Evolutionary conservation across 2,797 vertebrate genomes (phyloP).

Genomic region (Gambelia wislizenii): DNA sequence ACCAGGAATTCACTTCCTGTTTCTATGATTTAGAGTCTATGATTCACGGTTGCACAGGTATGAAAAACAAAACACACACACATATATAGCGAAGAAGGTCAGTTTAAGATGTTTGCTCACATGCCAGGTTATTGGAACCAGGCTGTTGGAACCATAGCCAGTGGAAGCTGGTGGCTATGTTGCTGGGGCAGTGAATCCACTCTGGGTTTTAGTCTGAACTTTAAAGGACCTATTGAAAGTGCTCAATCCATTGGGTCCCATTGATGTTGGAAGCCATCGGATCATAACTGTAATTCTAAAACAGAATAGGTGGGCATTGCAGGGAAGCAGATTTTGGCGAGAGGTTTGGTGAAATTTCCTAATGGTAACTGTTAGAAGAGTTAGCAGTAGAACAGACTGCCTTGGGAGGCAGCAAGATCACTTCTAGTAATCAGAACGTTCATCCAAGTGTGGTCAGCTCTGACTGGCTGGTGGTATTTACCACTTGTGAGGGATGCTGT

Average conservation of each 20-base stretch:
- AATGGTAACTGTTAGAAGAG: neutral
- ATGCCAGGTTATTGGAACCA: neutral
- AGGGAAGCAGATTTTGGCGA: neutral
- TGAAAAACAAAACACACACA: neutral
- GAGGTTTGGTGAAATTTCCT: neutral
- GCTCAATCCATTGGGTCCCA: no score
- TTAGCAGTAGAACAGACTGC: neutral
- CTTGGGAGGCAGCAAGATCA: neutral
- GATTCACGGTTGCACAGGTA: neutral
- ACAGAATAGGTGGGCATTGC: neutral
- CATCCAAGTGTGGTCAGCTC: neutral
- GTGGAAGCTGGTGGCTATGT: no score
- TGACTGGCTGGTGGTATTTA: neutral
- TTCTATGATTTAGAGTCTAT: no score
- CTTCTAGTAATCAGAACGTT: no score
- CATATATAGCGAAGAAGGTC: no score
- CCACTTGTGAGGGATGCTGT: neutral
- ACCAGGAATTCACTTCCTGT: no score
- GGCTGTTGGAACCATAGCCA: no score
- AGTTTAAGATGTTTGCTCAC: neutral
- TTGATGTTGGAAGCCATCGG: no score
- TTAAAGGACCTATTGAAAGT: no score
- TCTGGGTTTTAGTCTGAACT: no score
- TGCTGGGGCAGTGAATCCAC: no score
- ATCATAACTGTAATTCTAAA: neutral